A percentile compares a stretch with the other conserved stretches of the same genome.
Evolutionary conservation across 1,140 invertebrate genomes (phyloP).

Genomic region (Cotesia chilonis): DNA sequence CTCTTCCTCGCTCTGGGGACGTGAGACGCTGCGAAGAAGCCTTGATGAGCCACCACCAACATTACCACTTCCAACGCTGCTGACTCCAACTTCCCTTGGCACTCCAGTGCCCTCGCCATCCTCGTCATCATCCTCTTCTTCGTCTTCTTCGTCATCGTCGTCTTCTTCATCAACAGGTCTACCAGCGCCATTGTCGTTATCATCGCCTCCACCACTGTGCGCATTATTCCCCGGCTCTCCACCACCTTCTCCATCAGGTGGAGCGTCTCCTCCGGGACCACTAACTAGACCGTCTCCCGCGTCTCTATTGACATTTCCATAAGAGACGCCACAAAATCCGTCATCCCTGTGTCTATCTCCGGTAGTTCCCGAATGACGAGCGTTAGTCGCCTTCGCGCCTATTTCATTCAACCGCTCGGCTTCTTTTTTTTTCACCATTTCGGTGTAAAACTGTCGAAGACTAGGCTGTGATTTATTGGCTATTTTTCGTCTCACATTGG

Average conservation of each 20-base stretch:
- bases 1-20: slow-evolving; percentile 75
- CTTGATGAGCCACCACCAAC: slow-evolving; percentile 57
- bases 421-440: slow-evolving; percentile 68
- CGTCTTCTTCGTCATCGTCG: slow-evolving; percentile 47
- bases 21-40: slow-evolving; percentile 69
- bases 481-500: slow-evolving; percentile 53
- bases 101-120: slow-evolving; percentile 43
- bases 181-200: slow-evolving; percentile 31
- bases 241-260: slow-evolving; percentile 26
- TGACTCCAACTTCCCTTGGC: slow-evolving; percentile 51
- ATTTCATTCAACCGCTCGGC: slow-evolving; percentile 48
- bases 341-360: slow-evolving; percentile 3
- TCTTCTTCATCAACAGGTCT: slow-evolving; percentile 43
- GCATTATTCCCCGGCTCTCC: not conserved
- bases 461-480: slow-evolving; percentile 55
- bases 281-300: not conserved
- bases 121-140: slow-evolving; percentile 44
- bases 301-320: not conserved
- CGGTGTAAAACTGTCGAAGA: slow-evolving; percentile 67
- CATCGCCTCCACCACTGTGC: slow-evolving; percentile 5
- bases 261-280: not conserved
- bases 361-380: not conserved
- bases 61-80: slow-evolving; percentile 44
- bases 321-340: slow-evolving; percentile 3
- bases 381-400: slow-evolving; percentile 39